Evolutionary conservation across 2,797 vertebrate genomes (phyloP).

Genomic region (Syndactyla subalaris): DNA sequence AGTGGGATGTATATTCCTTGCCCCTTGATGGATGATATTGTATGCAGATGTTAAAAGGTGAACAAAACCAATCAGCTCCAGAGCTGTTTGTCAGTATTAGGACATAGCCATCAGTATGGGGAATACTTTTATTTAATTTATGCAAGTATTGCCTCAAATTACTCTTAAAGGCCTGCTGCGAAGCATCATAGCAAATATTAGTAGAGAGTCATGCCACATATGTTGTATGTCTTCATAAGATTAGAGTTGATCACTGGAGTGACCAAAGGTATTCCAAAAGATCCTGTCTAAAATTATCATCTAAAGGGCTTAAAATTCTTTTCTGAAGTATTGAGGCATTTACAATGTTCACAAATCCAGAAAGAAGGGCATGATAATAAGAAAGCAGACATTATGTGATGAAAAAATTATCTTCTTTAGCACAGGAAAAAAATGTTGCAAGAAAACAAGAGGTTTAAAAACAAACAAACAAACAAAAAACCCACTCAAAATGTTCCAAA

Average conservation of each 20-base stretch:
- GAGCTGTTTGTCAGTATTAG: neutral
- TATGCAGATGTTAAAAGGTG: neutral
- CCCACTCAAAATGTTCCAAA: neutral
- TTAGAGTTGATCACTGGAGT: neutral
- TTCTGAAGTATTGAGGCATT: neutral
- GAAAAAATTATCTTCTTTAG: neutral
- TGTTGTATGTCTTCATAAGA: neutral
- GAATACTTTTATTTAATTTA: conserved; percentile 9
- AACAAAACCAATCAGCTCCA: neutral
- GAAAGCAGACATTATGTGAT: neutral
- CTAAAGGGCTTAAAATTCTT: neutral
- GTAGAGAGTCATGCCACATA: neutral
- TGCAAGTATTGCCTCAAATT: neutral
- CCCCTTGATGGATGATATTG: neutral
- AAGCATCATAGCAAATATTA: neutral
- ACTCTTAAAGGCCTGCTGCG: neutral
- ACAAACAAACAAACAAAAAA: neutral
- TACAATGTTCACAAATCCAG: neutral
- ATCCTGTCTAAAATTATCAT: neutral
- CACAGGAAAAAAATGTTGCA: fast-evolving
- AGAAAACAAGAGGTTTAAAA: neutral
- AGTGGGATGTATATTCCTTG: neutral
- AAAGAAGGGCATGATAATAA: neutral
- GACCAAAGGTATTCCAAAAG: neutral
- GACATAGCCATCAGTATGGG: neutral